phyloP scores from a whole-genome alignment of 2,797 vertebrate species.

The Acipenser transmontanus region DNA sequence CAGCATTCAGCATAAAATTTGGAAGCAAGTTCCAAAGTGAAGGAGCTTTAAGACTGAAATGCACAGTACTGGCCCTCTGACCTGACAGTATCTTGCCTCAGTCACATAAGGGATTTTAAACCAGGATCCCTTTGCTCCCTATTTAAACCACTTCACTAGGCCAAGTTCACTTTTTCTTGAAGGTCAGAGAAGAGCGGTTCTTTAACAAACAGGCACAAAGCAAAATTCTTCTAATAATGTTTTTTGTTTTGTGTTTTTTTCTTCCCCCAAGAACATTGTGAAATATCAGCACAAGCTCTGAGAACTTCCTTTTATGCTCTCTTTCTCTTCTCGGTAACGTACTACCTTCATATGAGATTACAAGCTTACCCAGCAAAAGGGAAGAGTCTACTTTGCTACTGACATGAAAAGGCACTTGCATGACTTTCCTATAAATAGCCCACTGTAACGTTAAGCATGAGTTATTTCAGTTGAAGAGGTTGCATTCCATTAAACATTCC shows the following conservation, averaged over 20 bases:
- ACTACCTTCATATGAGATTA: constrained; percentile 41
- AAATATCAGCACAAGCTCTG: not conserved
- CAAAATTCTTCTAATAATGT: too few species aligned
- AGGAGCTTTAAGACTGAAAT: too few species aligned
- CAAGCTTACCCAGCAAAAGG: constrained; percentile 34
- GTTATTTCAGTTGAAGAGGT: constrained; percentile 75
- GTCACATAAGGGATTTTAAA: too few species aligned
- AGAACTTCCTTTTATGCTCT: not conserved
- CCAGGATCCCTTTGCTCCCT: too few species aligned
- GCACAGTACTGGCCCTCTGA: too few species aligned
- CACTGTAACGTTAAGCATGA: constrained; percentile 65
- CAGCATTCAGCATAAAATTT: too few species aligned
- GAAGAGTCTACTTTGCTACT: constrained; percentile 65
- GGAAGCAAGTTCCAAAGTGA: too few species aligned
- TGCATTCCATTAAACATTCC: constrained; percentile 61
- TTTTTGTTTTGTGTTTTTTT: not conserved
- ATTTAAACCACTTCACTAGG: too few species aligned
- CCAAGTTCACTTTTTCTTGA: too few species aligned
- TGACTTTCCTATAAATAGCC: constrained; percentile 83
- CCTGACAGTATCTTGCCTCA: too few species aligned
- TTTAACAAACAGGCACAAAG: too few species aligned
- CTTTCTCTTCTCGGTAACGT: constrained; percentile 26
- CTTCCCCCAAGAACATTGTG: not conserved
- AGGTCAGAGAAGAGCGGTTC: too few species aligned
- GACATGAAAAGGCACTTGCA: constrained; percentile 76